A percentile compares a stretch with the other conserved stretches of the same genome.
Evolutionary conservation across 2,888 invertebrate genomes (phyloP).

Genomic region (Epistrophella euchroma): DNA sequence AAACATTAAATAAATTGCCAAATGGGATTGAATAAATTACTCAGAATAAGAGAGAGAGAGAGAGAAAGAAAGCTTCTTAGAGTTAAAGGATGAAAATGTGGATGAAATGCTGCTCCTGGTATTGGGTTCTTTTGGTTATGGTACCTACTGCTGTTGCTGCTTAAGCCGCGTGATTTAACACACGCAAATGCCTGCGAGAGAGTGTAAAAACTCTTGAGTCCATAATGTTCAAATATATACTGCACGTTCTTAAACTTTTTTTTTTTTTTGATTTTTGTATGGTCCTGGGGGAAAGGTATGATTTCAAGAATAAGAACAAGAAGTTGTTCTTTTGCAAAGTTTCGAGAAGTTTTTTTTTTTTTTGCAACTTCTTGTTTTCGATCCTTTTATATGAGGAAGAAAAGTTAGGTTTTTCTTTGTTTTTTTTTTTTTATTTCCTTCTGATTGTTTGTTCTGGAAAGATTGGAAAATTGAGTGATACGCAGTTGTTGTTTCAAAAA

Average conservation of each 20-base stretch:
- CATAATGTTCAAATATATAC: constrained; percentile 58
- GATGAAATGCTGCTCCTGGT: neutral
- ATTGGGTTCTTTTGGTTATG: too few relatives aligned
- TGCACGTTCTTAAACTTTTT: constrained; percentile 50
- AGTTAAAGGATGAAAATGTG: constrained; percentile 9
- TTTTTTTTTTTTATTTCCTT: neutral
- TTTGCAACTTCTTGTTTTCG: constrained; percentile 4
- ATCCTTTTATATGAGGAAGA: constrained; percentile 18
- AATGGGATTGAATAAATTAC: constrained; percentile 75
- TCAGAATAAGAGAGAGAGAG: constrained; percentile 20
- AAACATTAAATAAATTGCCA: constrained; percentile 74
- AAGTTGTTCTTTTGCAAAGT: constrained; percentile 11
- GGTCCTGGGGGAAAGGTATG: constrained; percentile 5
- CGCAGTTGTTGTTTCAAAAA: constrained; percentile 51
- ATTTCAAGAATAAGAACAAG: constrained; percentile 15
- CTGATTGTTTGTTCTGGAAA: constrained; percentile 41
- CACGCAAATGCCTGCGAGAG: constrained; percentile 62
- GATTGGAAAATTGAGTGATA: constrained; percentile 40
- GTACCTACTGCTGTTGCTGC: constrained; percentile 19
- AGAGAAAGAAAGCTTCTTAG: neutral
- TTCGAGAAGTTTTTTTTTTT: constrained; percentile 11
- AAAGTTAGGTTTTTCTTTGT: constrained; percentile 20
- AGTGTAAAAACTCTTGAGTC: constrained; percentile 54
- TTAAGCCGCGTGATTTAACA: constrained; percentile 71
- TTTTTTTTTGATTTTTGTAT: constrained; percentile 7